These are phyloP conservation scores for Malurus cyaneus DNA, from an alignment of 2,113 vertebrate species.

Conservation along the genomic window DNA sequence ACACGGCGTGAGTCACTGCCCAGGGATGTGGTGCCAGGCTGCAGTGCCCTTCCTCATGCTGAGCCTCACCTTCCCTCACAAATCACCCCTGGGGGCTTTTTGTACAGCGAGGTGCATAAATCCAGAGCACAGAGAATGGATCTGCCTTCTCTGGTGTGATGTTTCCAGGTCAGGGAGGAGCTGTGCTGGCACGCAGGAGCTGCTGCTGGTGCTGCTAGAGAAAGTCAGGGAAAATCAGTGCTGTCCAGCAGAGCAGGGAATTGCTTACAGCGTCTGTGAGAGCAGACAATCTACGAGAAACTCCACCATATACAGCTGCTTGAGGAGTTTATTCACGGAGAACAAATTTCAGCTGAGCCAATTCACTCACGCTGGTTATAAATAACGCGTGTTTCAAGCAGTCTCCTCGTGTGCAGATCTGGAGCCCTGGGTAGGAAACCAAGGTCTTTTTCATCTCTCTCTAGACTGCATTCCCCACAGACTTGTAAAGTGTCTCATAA, in stretches of 20 bases:
- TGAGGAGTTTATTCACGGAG: not conserved
- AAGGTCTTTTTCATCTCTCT: not conserved
- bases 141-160: not conserved
- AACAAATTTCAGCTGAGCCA: not conserved
- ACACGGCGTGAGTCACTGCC: not conserved
- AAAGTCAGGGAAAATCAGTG: not conserved
- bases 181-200: not conserved
- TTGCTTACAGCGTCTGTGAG: not conserved
- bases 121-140: not conserved
- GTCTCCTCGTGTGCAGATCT: not conserved
- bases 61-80: not conserved
- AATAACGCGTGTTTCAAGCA: not conserved
- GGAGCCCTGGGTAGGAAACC: not conserved
- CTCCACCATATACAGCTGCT: not conserved
- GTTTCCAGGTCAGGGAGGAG: conserved; percentile 6
- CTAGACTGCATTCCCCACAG: not conserved
- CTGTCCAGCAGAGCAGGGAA: not conserved
- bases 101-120: not conserved
- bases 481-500: not conserved
- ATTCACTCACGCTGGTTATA: not conserved
- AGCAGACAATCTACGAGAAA: not conserved
- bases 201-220: not conserved
- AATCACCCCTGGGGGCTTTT: not conserved
- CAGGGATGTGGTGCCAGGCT: not conserved
- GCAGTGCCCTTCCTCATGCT: not conserved